Base-by-base conservation (phyloP, 2,888 invertebrate genomes). In the Ecliptopera silaceata region DNA sequence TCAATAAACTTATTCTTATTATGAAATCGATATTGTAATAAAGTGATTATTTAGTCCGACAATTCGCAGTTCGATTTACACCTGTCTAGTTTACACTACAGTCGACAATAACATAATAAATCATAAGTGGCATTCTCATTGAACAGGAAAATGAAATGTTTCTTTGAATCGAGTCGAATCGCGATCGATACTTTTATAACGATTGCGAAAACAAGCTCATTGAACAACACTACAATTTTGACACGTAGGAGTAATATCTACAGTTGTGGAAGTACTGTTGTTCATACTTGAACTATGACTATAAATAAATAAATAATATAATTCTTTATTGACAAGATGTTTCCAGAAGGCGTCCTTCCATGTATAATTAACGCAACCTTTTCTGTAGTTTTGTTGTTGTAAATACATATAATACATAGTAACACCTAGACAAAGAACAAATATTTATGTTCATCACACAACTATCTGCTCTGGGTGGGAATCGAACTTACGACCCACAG, bases 61-160 rank as follows among this genome's bases (percentile, higher is more conserved):
- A 47, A 31, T 17, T 18, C 22, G 2, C 29, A 18, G 20, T 41
- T 32, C 15, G 8, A 46, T 41, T 41, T 13, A 32, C 38, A 45
- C 45, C 26, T 44, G 45, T 39, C 45, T 39, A 15, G 39, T 22
- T 44, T 10, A 55, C 44, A 45, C 38, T 41, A 39, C 54, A 59
- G 47, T 59, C 42, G 43, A 56, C 32, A 47, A 46, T 57, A 56
- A 56, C 42, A 77, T 73, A 77, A 79, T 77, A 83, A 79, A 85
- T 80, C 75, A 74, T 72, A 73, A 74, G 68, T 79, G 84, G 77
- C 86, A 65, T 77, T 70, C 67, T 69, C 87, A 87, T 56, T 87
- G 87, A 87, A 70, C 86, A 81, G 86, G 87, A 87, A 87, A 88
- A 87, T 86, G 80, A 81, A 79, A 75, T 73, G 72, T 72, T 77